Evolutionary conservation across 2,888 invertebrate genomes (phyloP).

Genomic region (Eretmocerus hayati): DNA sequence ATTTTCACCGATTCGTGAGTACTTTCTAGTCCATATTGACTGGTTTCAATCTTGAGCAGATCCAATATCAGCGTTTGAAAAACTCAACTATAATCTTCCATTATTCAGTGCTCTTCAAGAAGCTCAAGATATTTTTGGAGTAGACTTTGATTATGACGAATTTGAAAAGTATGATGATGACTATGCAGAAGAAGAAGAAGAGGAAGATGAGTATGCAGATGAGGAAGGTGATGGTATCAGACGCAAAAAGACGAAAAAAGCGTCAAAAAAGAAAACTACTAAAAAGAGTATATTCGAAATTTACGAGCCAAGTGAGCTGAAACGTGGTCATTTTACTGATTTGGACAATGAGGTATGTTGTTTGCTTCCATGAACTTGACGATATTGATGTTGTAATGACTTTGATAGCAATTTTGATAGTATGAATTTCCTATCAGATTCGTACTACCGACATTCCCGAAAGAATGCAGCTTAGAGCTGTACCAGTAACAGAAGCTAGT

Average conservation of each 20-base stretch:
- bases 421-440: conserved; percentile 53
- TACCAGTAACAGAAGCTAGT: conserved; percentile 75
- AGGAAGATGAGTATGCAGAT: conserved; percentile 72
- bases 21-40: conserved; percentile 14
- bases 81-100: too few species aligned
- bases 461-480: conserved; percentile 82
- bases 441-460: conserved; percentile 85
- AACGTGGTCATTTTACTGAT: conserved; percentile 92
- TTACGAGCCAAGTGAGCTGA: conserved; percentile 95
- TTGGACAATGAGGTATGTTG: conserved; percentile 72
- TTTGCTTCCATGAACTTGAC: too few species aligned
- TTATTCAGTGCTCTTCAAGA: conserved; percentile 88
- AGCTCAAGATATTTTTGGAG: conserved; percentile 98
- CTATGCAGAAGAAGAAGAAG: conserved; percentile 77
- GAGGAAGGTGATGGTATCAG: conserved; percentile 58
- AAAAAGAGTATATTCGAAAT: conserved; percentile 87
- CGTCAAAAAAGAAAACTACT: conserved; percentile 66
- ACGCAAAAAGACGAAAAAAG: conserved; percentile 65
- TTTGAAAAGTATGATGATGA: conserved; percentile 83
- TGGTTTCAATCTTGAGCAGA: neutral
- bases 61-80: neutral
- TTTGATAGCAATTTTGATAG: too few species aligned
- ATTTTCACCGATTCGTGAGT: conserved; percentile 83
- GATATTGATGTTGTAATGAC: neutral
- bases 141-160: conserved; percentile 95